Evolutionary conservation across 2,113 vertebrate species (phyloP).

Genomic region (Salvator merianae): DNA sequence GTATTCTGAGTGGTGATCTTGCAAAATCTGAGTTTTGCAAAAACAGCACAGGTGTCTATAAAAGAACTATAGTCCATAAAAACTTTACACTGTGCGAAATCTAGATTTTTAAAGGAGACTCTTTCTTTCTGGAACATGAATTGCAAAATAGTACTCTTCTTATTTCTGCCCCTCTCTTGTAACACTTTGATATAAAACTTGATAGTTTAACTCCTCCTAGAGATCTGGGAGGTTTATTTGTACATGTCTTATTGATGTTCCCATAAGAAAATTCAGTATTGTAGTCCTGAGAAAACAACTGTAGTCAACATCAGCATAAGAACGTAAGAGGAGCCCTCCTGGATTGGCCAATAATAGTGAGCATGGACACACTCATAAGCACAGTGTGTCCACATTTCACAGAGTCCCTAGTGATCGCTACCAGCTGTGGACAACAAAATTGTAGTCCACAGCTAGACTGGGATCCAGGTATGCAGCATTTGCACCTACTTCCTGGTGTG

Average conservation of each 20-base stretch:
- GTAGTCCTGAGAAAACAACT: slow-evolving; percentile 2
- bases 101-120: background rate
- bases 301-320: background rate
- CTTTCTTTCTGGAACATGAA: slow-evolving; percentile 30
- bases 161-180: slow-evolving; percentile 42
- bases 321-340: too few species aligned
- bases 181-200: slow-evolving; percentile 37
- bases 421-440: too few species aligned
- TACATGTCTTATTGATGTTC: background rate
- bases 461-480: too few species aligned
- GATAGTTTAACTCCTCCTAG: background rate
- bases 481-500: too few species aligned
- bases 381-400: too few species aligned
- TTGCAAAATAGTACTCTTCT: slow-evolving; percentile 33
- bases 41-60: background rate
- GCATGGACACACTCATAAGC: too few species aligned
- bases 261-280: background rate
- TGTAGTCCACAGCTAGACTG: too few species aligned
- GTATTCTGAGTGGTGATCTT: background rate
- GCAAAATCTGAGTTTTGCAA: background rate
- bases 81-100: background rate
- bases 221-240: slow-evolving; percentile 6
- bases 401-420: too few species aligned
- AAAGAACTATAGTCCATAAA: background rate
- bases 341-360: too few species aligned